Conservation (phyloP, 2,113 vertebrate genomes). For the Boulengeromyrus knoepffleri region DNA sequence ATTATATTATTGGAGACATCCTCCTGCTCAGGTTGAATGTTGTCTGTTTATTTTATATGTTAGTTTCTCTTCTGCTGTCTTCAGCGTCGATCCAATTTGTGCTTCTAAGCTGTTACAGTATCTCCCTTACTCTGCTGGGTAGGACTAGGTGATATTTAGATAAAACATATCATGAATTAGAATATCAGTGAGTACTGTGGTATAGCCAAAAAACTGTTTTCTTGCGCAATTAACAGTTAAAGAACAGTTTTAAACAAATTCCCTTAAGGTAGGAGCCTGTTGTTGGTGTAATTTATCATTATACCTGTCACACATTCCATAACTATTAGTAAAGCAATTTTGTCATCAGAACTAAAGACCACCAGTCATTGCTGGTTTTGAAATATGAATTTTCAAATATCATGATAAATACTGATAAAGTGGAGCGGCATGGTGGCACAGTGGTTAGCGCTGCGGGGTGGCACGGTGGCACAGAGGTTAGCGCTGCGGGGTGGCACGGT, state of each 20-base stretch:
- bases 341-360: not conserved
- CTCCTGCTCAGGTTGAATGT: not conserved
- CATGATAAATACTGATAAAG: too few relatives aligned
- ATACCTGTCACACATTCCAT: not conserved
- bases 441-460: too few relatives aligned
- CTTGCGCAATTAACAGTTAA: too few relatives aligned
- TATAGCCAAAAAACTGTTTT: not conserved
- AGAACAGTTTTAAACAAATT: not conserved
- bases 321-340: not conserved
- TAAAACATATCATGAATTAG: not conserved
- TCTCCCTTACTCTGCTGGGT: not conserved
- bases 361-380: not conserved
- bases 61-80: not conserved
- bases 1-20: not conserved
- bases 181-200: not conserved
- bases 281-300: not conserved
- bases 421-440: too few relatives aligned
- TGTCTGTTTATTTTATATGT: not conserved
- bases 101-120: not conserved
- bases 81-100: not conserved
- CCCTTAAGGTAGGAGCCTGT: not conserved
- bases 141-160: not conserved
- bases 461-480: too few relatives aligned
- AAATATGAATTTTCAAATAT: too few relatives aligned
- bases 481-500: too few relatives aligned